Conservation (phyloP, 2,797 vertebrate genomes). For the Knipowitschia caucasica region DNA sequence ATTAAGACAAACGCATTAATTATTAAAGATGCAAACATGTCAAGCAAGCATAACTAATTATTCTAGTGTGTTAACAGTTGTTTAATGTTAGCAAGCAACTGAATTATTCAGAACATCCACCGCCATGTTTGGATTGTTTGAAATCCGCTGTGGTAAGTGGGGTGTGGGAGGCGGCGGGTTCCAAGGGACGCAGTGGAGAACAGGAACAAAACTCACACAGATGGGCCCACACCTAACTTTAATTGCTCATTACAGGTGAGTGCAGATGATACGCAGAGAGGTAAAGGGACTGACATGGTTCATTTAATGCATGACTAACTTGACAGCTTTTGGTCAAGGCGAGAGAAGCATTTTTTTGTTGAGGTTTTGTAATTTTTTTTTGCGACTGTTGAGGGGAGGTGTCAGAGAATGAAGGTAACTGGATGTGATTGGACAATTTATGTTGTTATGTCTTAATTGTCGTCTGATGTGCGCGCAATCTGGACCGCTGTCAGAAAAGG, state of each 20-base stretch:
- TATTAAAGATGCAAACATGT: slow-evolving; percentile 99
- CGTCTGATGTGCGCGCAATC: slow-evolving; percentile 77
- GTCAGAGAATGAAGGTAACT: slow-evolving; percentile 66
- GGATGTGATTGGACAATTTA: slow-evolving; percentile 78
- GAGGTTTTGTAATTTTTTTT: neutral
- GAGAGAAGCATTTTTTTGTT: slow-evolving; percentile 22
- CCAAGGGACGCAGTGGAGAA: slow-evolving; percentile 25
- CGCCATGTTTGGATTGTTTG: slow-evolving; percentile 90
- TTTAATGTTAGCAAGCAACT: slow-evolving; percentile 98
- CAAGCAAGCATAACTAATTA: slow-evolving; percentile 99
- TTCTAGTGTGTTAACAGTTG: slow-evolving; percentile 99
- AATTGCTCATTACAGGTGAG: slow-evolving; percentile 66
- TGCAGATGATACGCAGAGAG: slow-evolving; percentile 37
- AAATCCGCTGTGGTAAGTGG: slow-evolving; percentile 78
- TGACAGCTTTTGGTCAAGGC: slow-evolving; percentile 45
- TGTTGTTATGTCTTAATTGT: slow-evolving; percentile 80
- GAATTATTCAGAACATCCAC: slow-evolving; percentile 95
- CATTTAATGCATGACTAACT: slow-evolving; percentile 51
- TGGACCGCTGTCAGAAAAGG: slow-evolving; percentile 66
- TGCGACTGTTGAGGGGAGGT: slow-evolving; percentile 41
- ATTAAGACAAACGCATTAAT: slow-evolving; percentile 99
- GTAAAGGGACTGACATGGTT: slow-evolving; percentile 41
- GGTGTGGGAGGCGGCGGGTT: slow-evolving; percentile 55
- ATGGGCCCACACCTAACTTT: slow-evolving; percentile 39
- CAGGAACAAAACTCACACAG: slow-evolving; percentile 52